Evolutionary conservation across 2,113 vertebrate genomes (phyloP), one percentile per base, ranked within the genome.

Genomic region (Engystomops pustulosus): DNA sequence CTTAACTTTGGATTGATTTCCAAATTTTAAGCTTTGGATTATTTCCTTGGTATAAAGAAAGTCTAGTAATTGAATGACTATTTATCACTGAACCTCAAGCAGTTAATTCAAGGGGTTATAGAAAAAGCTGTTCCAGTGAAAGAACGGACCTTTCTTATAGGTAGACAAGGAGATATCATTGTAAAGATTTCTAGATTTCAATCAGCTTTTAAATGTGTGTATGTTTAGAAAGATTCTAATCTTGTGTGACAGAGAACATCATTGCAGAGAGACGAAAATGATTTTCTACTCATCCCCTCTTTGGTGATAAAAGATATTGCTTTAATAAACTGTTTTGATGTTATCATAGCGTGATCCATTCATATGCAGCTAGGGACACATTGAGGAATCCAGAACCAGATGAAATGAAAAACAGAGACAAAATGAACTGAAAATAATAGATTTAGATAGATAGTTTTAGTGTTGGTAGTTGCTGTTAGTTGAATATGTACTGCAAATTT

Each of bases 241-340:
- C 53, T 62, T 27, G n/a, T 55, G 49, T 62, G 36, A 79, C 53
- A 23, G 53, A 53, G 30, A n/a, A 77, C 49, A 53, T 77, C 49
- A 77, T 77, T 38, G 74, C 47, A 10, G 30, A 79, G 53, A 62
- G 36, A 25, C 53, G 53, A 62, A 18, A 27, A 78, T 41, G 53
- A 60, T 78, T 78, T 78, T 38, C 9, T 38, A 38, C 55, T 51
- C 34, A 79, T 45, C 76, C 76, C 55, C 55, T 65, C 55, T 45
- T 34, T 44, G 53, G 32, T 62, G 55, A 79, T 79, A 79, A 79
- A 79, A 79, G 76, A 79, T 62, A 60, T 79, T 77, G 38, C 55
- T 79, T 79, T 65, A 79, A 79, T 79, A 38, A 79, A 65, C 76
- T 45, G 23, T 62, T 65, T 79, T 11, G 38, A 79, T 62, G 36